Conservation (phyloP, 2,888 invertebrate genomes). For the Amblyteles armatorius region DNA sequence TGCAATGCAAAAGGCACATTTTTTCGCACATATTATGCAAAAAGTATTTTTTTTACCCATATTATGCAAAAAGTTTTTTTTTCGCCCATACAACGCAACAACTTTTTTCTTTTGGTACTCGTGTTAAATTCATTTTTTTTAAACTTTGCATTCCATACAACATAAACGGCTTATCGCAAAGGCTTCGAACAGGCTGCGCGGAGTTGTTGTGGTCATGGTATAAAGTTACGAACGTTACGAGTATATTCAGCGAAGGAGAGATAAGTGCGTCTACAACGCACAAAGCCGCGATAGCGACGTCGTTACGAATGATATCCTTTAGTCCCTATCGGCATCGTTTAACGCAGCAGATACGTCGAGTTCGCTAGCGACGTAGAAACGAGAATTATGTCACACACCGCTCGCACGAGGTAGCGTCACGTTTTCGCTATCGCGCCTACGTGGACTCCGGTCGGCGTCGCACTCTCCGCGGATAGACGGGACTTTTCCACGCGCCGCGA, state of each 20-base stretch:
- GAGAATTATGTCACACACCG: conserved; percentile 65
- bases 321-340: not conserved
- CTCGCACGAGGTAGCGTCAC: conserved; percentile 59
- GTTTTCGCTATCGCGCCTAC: conserved; percentile 66
- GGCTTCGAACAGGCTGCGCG: not conserved
- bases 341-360: conserved; percentile 25
- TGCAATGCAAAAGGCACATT: too few relatives aligned
- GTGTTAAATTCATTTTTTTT: too few relatives aligned
- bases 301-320: conserved; percentile 1
- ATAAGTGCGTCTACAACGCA: not conserved
- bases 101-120: too few relatives aligned
- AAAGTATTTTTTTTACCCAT: too few relatives aligned
- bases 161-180: not conserved
- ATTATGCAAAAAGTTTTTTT: too few relatives aligned
- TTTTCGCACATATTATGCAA: too few relatives aligned
- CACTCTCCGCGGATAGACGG: conserved; percentile 42
- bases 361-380: conserved; percentile 56
- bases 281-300: not conserved
- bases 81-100: too few relatives aligned
- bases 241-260: not conserved
- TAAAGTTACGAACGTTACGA: not conserved
- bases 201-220: not conserved
- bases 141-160: not conserved
- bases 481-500: conserved; percentile 65
- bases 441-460: conserved; percentile 46